Evolutionary conservation across 1,140 invertebrate genomes (phyloP).

Genomic region (Zeugodacus cucurbitae): DNA sequence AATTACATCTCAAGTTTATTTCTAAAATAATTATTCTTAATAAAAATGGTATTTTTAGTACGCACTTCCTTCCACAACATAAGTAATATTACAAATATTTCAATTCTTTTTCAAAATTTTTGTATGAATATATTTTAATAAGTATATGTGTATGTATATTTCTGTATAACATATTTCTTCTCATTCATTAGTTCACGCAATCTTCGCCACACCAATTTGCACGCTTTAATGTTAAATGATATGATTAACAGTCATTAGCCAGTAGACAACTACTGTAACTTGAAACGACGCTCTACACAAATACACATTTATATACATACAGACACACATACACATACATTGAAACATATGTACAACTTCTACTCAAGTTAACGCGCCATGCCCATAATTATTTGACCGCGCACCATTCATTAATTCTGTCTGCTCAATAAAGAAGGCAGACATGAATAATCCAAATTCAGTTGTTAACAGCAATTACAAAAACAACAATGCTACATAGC

Average conservation of each 20-base stretch:
- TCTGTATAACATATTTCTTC: not conserved
- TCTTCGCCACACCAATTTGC: not conserved
- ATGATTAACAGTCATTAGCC: conserved; percentile 31
- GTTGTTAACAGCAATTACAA: not conserved
- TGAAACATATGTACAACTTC: not conserved
- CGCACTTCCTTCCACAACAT: no score
- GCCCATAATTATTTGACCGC: conserved; percentile 7
- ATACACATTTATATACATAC: not conserved
- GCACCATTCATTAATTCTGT: conserved; percentile 26
- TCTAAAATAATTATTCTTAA: no score
- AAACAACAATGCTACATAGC: not conserved
- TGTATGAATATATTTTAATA: no score
- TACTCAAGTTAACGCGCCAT: not conserved
- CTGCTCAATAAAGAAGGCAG: not conserved
- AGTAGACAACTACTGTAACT: not conserved
- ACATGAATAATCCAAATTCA: not conserved
- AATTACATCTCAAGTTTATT: no score
- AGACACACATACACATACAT: not conserved
- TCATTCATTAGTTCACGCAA: conserved; percentile 1
- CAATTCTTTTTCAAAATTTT: no score
- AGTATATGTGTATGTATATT: no score
- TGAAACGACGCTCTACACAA: not conserved
- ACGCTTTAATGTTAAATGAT: conserved; percentile 40
- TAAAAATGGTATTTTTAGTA: no score
- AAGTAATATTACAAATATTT: no score